Percentiles rank a stretch among this genome's conserved stretches.
Conservation (phyloP, 2,797 vertebrate genomes). For the Muscicapa comitata region DNA sequence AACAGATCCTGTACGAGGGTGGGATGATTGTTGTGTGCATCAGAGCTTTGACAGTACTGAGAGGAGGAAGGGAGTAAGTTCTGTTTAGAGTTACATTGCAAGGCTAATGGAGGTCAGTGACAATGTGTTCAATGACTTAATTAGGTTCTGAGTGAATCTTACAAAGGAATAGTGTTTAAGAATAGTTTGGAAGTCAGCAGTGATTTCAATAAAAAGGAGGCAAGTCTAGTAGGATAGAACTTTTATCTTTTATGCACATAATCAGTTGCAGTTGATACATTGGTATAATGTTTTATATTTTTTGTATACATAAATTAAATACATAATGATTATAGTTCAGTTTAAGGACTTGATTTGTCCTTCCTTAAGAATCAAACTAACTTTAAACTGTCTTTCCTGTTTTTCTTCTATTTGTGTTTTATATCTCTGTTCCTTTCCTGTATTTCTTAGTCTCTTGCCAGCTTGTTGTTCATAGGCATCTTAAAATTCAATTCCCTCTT, state of each 20-base stretch:
- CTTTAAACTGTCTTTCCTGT: not conserved
- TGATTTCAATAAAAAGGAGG: not conserved
- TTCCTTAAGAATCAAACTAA: not conserved
- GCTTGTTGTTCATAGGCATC: not conserved
- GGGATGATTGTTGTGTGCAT: not conserved
- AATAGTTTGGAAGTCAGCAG: not conserved
- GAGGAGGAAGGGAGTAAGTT: not conserved
- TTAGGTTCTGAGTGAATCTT: not conserved
- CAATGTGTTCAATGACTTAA: not conserved
- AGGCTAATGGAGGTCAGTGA: not conserved
- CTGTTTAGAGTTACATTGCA: not conserved
- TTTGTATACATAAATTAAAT: not conserved
- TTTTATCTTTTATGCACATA: not conserved
- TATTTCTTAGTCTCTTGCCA: slow-evolving; percentile 6
- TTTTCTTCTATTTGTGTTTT: slow-evolving; percentile 18
- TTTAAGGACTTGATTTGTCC: not conserved
- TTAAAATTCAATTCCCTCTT: slow-evolving; percentile 14
- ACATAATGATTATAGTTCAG: not conserved
- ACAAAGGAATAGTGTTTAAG: not conserved
- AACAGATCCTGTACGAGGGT: not conserved
- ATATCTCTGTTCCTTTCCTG: not conserved
- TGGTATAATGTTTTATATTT: not conserved
- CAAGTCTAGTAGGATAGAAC: not conserved
- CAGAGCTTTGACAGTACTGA: not conserved
- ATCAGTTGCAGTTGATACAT: accelerated